phyloP scores from a whole-genome alignment of 2,797 vertebrate genomes.

The Tragelaphus oryx region DNA sequence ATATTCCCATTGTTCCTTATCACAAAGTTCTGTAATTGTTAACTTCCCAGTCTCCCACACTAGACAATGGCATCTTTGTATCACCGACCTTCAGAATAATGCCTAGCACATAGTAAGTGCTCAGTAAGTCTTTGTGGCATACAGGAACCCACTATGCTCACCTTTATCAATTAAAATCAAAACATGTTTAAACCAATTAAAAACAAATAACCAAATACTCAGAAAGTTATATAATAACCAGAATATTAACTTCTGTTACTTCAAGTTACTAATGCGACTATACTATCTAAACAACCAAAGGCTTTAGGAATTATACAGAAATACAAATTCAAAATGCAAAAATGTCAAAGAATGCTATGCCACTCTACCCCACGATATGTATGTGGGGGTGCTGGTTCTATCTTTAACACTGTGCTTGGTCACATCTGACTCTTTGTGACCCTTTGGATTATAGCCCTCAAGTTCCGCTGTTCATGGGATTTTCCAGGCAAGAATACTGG shows the following conservation, averaged over 20 bases:
- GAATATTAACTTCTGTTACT: slow-evolving; percentile 4
- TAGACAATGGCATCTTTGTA: slow-evolving; percentile 8
- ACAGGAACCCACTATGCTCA: slow-evolving; percentile 10
- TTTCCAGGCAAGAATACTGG: neutral
- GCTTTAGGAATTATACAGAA: slow-evolving; percentile 35
- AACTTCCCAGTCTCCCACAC: neutral
- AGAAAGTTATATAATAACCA: neutral
- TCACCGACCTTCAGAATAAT: neutral
- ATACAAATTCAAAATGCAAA: slow-evolving; percentile 35
- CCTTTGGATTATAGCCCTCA: neutral
- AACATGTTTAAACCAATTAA: slow-evolving; percentile 1
- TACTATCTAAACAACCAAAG: neutral
- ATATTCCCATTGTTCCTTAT: neutral
- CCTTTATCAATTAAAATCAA: neutral
- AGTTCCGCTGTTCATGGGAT: neutral
- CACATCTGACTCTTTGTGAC: neutral
- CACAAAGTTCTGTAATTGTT: neutral
- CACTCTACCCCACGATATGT: neutral
- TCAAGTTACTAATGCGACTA: neutral
- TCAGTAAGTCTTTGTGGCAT: neutral
- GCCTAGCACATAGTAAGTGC: neutral
- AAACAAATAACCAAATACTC: slow-evolving; percentile 22
- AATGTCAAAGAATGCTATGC: neutral
- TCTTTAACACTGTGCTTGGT: neutral
- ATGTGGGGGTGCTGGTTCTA: neutral